phyloP scores from a whole-genome alignment of 2,888 invertebrate genomes.

The Protonemura montana region DNA sequence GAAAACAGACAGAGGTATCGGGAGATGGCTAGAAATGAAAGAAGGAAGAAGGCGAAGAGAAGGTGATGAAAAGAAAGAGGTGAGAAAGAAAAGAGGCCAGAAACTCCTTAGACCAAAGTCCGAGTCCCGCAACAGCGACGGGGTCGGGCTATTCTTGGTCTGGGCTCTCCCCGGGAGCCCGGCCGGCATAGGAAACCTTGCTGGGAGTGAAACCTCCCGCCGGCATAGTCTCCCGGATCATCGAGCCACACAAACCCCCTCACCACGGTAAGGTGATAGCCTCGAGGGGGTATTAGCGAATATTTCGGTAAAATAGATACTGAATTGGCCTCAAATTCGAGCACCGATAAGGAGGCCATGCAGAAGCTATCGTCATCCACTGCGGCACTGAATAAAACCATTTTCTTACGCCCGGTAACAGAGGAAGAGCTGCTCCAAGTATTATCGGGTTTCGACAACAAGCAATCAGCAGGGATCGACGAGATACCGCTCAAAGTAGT shows the following conservation, averaged over 20 bases:
- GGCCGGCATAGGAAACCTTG: background rate
- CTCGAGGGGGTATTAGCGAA: background rate
- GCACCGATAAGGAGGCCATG: too few species aligned
- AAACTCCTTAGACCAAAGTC: too few species aligned
- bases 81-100: too few species aligned
- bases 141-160: background rate
- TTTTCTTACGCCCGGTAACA: conserved; percentile 25
- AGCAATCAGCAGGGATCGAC: conserved; percentile 37
- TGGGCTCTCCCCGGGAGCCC: background rate
- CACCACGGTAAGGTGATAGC: background rate
- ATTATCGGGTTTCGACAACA: conserved; percentile 23
- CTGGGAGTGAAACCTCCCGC: background rate
- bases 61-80: too few species aligned
- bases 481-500: conserved; percentile 30
- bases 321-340: too few species aligned
- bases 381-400: background rate
- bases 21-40: too few species aligned
- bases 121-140: too few species aligned
- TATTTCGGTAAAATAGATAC: too few species aligned
- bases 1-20: too few species aligned
- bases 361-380: too few species aligned
- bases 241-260: background rate
- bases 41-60: too few species aligned
- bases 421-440: conserved; percentile 31
- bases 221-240: background rate